These are phyloP conservation scores for Apistogramma diplotaenia DNA, from an alignment of 2,113 vertebrate species.

Conservation along the genomic window DNA sequence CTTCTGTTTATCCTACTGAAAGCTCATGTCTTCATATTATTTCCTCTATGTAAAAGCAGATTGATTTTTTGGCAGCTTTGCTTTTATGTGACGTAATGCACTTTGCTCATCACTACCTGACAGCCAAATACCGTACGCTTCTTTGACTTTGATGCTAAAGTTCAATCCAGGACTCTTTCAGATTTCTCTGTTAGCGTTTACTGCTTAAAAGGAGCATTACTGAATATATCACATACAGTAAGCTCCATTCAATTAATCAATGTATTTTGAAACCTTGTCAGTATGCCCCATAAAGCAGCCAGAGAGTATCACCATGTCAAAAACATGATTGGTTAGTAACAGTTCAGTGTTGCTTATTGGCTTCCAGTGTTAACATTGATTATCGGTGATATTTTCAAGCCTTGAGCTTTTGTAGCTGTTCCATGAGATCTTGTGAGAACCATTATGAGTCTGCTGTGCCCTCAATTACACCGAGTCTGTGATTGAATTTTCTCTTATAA, in stretches of 20 bases:
- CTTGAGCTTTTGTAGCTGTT: neutral
- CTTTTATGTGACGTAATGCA: slow-evolving; percentile 27
- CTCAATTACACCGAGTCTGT: neutral
- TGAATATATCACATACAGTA: neutral
- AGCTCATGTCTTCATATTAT: neutral
- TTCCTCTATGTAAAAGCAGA: neutral
- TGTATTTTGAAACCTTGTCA: neutral
- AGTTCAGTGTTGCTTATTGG: neutral
- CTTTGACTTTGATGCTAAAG: neutral
- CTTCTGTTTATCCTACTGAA: slow-evolving; percentile 9
- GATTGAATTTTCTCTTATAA: neutral
- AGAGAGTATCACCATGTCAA: neutral
- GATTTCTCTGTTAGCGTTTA: neutral
- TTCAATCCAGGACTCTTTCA: neutral
- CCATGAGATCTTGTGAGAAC: neutral
- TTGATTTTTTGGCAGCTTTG: slow-evolving; percentile 19
- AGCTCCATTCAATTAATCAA: neutral
- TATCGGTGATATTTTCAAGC: neutral
- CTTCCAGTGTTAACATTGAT: neutral
- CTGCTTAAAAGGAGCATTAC: neutral
- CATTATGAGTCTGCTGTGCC: neutral
- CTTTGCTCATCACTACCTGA: slow-evolving; percentile 13
- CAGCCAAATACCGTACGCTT: slow-evolving; percentile 13
- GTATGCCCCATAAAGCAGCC: neutral
- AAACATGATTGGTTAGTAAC: neutral